A percentile compares a stretch with the other conserved stretches of the same genome.
These are phyloP conservation scores for Cotesia glomerata DNA, from an alignment of 1,140 invertebrate species.

Conservation along the genomic window DNA sequence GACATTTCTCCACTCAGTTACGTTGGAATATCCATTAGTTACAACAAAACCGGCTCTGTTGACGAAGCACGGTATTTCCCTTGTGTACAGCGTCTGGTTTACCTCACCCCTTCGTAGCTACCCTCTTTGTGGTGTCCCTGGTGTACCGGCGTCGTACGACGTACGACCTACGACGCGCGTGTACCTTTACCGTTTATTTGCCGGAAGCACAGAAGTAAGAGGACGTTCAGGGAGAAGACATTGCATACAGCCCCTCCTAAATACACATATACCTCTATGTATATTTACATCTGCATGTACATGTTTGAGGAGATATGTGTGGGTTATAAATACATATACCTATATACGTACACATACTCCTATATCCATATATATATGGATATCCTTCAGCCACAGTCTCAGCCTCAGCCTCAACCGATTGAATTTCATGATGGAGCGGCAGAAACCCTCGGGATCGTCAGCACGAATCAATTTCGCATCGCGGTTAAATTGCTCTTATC, in stretches of 20 bases:
- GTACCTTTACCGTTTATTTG: constrained; percentile 24
- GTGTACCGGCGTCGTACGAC: constrained; percentile 10
- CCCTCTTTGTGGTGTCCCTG: constrained; percentile 33
- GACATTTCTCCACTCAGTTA: constrained; percentile 54
- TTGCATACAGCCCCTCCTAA: background rate
- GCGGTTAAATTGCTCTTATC: constrained; percentile 14
- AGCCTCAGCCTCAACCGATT: constrained; percentile 2
- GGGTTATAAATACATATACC: background rate
- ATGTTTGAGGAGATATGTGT: too few species aligned
- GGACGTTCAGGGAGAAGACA: background rate
- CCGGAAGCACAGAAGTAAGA: background rate
- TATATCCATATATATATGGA: too few species aligned
- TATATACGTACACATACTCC: background rate
- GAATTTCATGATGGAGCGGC: constrained; percentile 26
- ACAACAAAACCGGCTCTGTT: constrained; percentile 56
- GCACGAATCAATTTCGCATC: constrained; percentile 13
- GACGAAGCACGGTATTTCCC: constrained; percentile 65
- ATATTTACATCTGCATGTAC: background rate
- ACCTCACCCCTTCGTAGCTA: constrained; percentile 30
- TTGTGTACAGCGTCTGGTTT: constrained; percentile 57
- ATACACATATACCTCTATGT: too few species aligned
- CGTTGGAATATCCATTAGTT: constrained; percentile 62
- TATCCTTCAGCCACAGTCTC: too few species aligned
- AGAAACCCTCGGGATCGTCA: constrained; percentile 4
- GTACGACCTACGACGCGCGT: constrained; percentile 2